phyloP scores from a whole-genome alignment of 1,140 invertebrate genomes.

The Sycophaga agraensis region DNA sequence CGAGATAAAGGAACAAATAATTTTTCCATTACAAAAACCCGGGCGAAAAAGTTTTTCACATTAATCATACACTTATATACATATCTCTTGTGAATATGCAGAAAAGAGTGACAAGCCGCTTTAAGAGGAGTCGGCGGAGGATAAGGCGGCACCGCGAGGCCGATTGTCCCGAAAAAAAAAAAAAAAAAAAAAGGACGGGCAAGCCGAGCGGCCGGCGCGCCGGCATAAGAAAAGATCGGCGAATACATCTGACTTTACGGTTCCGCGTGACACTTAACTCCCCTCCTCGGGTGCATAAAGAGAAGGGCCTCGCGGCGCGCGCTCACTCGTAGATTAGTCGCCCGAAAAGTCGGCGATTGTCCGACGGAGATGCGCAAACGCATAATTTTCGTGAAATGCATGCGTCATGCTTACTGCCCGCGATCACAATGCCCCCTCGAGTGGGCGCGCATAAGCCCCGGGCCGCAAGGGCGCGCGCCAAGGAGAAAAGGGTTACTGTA shows the following conservation, averaged over 20 bases:
- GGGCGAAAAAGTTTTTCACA: too few relatives aligned
- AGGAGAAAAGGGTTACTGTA: background rate
- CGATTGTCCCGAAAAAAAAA: background rate
- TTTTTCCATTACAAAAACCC: too few relatives aligned
- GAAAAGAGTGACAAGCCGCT: too few relatives aligned
- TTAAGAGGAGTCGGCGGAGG: too few relatives aligned
- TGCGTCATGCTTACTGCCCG: background rate
- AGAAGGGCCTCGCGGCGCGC: background rate
- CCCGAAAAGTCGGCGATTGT: background rate
- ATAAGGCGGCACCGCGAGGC: too few relatives aligned
- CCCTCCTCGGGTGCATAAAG: background rate
- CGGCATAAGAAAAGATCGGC: background rate
- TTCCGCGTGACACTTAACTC: background rate
- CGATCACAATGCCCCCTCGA: background rate
- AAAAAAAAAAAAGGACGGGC: background rate
- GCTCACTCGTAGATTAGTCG: too few relatives aligned
- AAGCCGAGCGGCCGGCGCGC: background rate
- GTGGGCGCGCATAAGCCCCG: background rate
- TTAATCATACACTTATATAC: too few relatives aligned
- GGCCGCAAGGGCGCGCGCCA: background rate
- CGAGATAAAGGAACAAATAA: too few relatives aligned
- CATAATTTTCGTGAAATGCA: slow-evolving; percentile 2
- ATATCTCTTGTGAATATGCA: too few relatives aligned
- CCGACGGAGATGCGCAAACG: background rate
- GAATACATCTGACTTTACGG: background rate